Percentiles rank a stretch among this genome's conserved stretches.
Conservation (phyloP, 2,113 vertebrate genomes). For the Elephantulus edwardii region DNA sequence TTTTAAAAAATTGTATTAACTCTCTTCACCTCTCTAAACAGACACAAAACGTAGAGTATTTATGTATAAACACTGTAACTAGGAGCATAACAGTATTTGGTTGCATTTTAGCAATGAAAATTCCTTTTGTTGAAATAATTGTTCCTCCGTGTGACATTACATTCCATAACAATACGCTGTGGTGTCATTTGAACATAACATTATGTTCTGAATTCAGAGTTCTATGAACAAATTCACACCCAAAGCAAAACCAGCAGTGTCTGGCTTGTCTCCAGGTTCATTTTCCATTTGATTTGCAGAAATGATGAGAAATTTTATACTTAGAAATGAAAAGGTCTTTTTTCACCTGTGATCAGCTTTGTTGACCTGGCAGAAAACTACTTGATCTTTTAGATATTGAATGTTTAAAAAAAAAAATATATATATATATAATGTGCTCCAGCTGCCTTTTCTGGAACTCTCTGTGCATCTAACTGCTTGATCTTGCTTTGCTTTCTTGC, state of each 20-base stretch:
- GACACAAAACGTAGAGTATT: neutral
- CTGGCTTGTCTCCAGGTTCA: slow-evolving; percentile 55
- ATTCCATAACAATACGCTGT: slow-evolving; percentile 13
- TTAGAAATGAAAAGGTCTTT: slow-evolving; percentile 67
- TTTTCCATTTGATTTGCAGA: slow-evolving; percentile 64
- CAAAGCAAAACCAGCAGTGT: slow-evolving; percentile 56
- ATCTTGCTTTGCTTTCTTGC: neutral
- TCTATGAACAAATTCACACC: slow-evolving; percentile 66
- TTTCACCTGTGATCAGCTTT: slow-evolving; percentile 40
- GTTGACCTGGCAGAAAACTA: slow-evolving; percentile 42
- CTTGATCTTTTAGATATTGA: neutral
- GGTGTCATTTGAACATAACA: slow-evolving; percentile 39
- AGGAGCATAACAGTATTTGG: neutral
- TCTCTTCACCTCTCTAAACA: slow-evolving; percentile 14
- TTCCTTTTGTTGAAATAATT: slow-evolving; percentile 34
- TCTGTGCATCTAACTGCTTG: neutral
- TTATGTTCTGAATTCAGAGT: slow-evolving; percentile 64
- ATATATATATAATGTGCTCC: neutral
- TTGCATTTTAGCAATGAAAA: slow-evolving; percentile 28
- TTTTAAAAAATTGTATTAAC: neutral
- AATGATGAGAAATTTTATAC: slow-evolving; percentile 63
- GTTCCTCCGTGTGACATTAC: slow-evolving; percentile 16
- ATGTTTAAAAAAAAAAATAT: neutral
- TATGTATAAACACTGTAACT: neutral
- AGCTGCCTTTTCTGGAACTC: neutral